Evolutionary conservation across 1,140 invertebrate species (phyloP).

Genomic region (Leguminivora glycinivorella): DNA sequence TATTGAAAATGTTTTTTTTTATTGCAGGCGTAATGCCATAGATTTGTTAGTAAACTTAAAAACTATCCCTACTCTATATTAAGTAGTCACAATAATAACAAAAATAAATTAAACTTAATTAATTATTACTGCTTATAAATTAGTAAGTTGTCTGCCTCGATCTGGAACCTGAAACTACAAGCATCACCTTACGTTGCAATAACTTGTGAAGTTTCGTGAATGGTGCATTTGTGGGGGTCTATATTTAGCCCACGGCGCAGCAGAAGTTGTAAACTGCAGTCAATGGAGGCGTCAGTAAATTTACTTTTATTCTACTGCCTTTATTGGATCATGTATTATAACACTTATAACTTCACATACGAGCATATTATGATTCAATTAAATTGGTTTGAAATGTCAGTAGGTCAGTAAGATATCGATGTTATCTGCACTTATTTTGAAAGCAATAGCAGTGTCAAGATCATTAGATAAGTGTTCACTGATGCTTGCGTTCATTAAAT

Average conservation of each 20-base stretch:
- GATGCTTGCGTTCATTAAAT: too few relatives aligned
- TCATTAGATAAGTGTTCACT: neutral
- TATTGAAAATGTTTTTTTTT: too few relatives aligned
- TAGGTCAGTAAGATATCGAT: neutral
- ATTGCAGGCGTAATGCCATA: too few relatives aligned
- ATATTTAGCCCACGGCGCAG: neutral
- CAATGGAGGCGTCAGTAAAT: neutral
- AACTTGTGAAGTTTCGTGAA: neutral
- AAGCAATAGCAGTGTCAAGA: neutral
- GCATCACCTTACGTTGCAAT: neutral
- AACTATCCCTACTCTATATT: too few relatives aligned
- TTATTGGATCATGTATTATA: neutral
- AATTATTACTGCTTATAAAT: too few relatives aligned
- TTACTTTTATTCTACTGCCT: neutral
- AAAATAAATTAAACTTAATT: too few relatives aligned
- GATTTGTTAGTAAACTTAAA: too few relatives aligned
- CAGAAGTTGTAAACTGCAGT: neutral
- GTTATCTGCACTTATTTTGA: neutral
- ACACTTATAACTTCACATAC: neutral
- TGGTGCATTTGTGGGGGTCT: slow-evolving; percentile 8
- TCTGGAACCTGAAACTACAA: neutral
- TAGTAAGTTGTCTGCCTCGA: neutral
- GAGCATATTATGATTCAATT: neutral
- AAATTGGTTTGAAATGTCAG: neutral
- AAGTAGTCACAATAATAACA: too few relatives aligned